Base-by-base conservation (phyloP, 2,797 vertebrate genomes). In the Todus mexicanus region DNA sequence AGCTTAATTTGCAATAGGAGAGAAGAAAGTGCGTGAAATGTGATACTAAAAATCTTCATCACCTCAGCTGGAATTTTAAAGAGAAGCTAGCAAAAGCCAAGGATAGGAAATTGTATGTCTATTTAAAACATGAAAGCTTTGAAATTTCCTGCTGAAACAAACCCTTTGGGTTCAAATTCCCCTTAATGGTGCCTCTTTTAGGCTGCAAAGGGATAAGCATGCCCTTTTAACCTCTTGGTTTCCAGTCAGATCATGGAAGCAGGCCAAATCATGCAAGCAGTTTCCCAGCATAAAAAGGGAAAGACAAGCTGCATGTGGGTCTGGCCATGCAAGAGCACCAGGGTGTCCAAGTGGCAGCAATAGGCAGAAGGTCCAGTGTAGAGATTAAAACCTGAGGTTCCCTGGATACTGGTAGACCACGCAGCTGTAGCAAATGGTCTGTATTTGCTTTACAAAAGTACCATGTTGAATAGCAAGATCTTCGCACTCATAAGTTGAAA, bases 71-170 rank as follows among this genome's bases (percentile, higher is more conserved):
- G 38, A 56, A 79, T 73, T 92, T 87, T 70, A 72, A 95, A 92
- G 69, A 43, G 59, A 66, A 19, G n/a, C 37, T 60, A 72, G 60
- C 22, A 82, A 76, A 82, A 78, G 64, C 33, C 40, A 84, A 74
- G 12, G 50, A 69, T 40, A 79, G 48, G 61, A 92, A 84, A 72
- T 10, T 72, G n/a, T 22, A 83, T 37, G 66, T 51, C 63, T 86
- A 78, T 57, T 93, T 75, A 90, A 79, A 93, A 87, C 53, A 91
- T 59, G 73, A 89, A 85, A 87, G 60, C 51, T 87, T 76, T 89
- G 53, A 80, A 64, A 87, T 51, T 78, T 87, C 54, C 38, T 76
- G 54, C 21, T 79, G 54, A 91, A 93, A 89, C 64, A 69, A 93
- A 81, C 19, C 12, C 59, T 77, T 68, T 71, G 61, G 48, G 31